Evolutionary conservation across 1,140 invertebrate species (phyloP).

Genomic region (Drosophila pseudoobscura): DNA sequence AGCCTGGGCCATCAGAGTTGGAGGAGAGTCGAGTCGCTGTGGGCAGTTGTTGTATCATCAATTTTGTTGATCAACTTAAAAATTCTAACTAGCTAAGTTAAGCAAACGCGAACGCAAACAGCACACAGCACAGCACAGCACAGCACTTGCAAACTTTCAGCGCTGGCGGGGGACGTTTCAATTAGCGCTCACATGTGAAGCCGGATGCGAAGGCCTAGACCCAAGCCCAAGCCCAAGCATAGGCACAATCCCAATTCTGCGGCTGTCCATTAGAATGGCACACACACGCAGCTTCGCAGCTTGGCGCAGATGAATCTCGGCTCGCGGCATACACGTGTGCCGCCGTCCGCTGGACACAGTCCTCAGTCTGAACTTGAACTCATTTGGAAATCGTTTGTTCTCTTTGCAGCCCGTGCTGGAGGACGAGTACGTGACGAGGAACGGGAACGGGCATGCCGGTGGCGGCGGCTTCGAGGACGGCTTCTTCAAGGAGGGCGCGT

Average conservation of each 20-base stretch:
- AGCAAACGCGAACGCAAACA: constrained; percentile 32
- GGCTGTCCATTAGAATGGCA: constrained; percentile 52
- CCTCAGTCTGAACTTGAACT: constrained; percentile 9
- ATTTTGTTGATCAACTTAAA: constrained; percentile 72
- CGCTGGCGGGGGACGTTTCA: constrained; percentile 70
- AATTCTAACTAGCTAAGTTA: constrained; percentile 80
- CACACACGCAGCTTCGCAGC: constrained; percentile 9
- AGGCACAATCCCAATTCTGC: constrained; percentile 45
- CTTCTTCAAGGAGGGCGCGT: constrained; percentile 75
- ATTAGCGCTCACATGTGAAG: constrained; percentile 74
- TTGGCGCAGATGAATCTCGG: constrained; percentile 42
- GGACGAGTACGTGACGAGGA: constrained; percentile 72
- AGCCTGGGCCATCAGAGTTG: background rate
- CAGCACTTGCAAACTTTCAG: constrained; percentile 63
- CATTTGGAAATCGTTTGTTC: constrained; percentile 8
- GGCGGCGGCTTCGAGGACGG: constrained; percentile 45
- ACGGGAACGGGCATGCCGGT: constrained; percentile 56
- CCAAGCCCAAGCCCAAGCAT: constrained; percentile 18
- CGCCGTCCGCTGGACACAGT: constrained; percentile 2
- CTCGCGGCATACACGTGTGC: constrained; percentile 32
- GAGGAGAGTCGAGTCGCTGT: constrained; percentile 8
- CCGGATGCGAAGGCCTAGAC: constrained; percentile 72
- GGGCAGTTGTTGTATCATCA: constrained; percentile 34
- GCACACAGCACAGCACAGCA: constrained; percentile 36
- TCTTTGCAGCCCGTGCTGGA: constrained; percentile 84